Conservation (phyloP, 2,113 vertebrate species). For the Odobenus rosmarus region DNA sequence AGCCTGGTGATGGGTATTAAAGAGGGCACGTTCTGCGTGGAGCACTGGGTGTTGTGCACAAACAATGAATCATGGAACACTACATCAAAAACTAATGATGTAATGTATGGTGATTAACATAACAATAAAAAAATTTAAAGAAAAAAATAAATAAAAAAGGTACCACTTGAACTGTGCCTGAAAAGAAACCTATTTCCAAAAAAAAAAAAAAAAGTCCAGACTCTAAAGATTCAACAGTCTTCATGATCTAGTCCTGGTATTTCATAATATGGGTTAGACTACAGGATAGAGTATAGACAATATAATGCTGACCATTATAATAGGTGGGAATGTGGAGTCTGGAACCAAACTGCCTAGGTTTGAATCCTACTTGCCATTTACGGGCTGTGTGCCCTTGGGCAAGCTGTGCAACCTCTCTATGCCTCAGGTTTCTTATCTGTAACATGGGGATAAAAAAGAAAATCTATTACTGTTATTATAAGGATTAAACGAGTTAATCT, state of each 20-base stretch:
- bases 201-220: not conserved
- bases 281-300: not conserved
- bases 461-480: not conserved
- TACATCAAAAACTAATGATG: too few species aligned
- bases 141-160: too few species aligned
- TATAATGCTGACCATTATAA: not conserved
- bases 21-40: too few species aligned
- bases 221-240: not conserved
- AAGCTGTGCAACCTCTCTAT: not conserved
- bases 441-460: not conserved
- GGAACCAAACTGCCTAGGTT: not conserved
- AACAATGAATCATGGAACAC: too few species aligned
- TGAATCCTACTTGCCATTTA: not conserved
- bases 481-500: not conserved
- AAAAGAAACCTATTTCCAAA: too few species aligned
- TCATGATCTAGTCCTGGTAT: not conserved
- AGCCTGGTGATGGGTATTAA: too few species aligned
- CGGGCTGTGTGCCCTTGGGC: not conserved
- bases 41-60: too few species aligned
- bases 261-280: not conserved
- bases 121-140: too few species aligned
- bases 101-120: too few species aligned
- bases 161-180: too few species aligned
- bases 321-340: not conserved
- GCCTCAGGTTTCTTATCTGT: not conserved